These are phyloP conservation scores for Gastracanthus pulcherrimus DNA, from an alignment of 2,888 invertebrate genomes.

Conservation along the genomic window DNA sequence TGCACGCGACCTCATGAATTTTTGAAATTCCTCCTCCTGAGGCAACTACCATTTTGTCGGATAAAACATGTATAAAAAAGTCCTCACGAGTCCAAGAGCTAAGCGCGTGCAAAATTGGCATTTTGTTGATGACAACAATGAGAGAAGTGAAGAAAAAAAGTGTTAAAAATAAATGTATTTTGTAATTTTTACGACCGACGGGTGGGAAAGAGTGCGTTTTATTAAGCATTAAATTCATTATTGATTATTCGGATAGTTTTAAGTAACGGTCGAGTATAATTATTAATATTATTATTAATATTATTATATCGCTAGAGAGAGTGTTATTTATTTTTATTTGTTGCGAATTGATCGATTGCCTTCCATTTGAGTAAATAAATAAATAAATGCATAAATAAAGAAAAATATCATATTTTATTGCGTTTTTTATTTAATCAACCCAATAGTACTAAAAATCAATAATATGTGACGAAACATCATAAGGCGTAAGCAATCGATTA, in stretches of 20 bases:
- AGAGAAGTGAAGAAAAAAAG: constrained; percentile 36
- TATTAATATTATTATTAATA: constrained; percentile 60
- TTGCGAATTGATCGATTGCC: constrained; percentile 78
- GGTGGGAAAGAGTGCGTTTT: constrained; percentile 64
- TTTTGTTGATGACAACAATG: constrained; percentile 13
- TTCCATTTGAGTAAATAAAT: constrained; percentile 77
- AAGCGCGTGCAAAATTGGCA: constrained; percentile 25
- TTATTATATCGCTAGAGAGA: constrained; percentile 75
- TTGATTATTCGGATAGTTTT: constrained; percentile 72
- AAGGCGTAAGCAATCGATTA: no score
- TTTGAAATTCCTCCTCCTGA: constrained; percentile 19
- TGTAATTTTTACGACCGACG: constrained; percentile 65
- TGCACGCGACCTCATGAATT: constrained; percentile 29
- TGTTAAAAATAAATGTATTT: constrained; percentile 66
- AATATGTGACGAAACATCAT: no score
- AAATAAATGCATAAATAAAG: constrained; percentile 63
- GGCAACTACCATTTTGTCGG: background rate
- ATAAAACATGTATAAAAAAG: constrained; percentile 19
- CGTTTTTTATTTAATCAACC: constrained; percentile 7
- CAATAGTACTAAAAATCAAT: no score
- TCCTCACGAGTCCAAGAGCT: background rate
- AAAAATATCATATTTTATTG: constrained; percentile 14
- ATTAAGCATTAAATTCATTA: constrained; percentile 73
- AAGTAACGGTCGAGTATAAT: constrained; percentile 71
- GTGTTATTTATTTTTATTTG: constrained; percentile 78